phyloP scores from a whole-genome alignment of 2,113 vertebrate genomes.

The Pluvialis apricaria region DNA sequence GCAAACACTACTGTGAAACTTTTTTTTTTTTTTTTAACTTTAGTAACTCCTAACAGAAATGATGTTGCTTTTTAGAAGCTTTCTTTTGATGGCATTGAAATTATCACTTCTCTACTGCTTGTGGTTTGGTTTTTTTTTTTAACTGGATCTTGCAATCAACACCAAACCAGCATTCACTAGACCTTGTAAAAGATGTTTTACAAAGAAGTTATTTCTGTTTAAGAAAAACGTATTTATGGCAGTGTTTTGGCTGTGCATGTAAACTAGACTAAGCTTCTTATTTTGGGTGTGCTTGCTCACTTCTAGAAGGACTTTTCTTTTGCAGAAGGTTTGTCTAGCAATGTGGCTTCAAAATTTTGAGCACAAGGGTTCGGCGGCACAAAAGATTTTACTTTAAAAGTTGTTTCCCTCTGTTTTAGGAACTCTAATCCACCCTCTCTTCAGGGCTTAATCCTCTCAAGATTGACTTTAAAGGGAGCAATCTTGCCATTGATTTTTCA shows the following conservation, averaged over 20 bases:
- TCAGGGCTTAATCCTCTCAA: neutral
- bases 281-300: neutral
- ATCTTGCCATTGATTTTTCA: neutral
- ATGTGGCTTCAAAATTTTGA: neutral
- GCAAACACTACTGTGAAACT: neutral
- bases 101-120: neutral
- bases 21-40: neutral
- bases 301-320: conserved; percentile 23
- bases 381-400: neutral
- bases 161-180: neutral
- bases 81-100: neutral
- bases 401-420: neutral
- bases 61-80: neutral
- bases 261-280: neutral
- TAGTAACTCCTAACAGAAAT: neutral
- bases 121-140: neutral
- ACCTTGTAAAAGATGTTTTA: neutral
- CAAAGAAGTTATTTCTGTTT: neutral
- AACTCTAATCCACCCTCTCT: neutral
- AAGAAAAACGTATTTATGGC: conserved; percentile 28
- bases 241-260: neutral
- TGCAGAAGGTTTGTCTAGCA: neutral
- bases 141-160: neutral
- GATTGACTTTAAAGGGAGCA: neutral
- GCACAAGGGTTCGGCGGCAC: neutral